Conservation (phyloP, 1,140 invertebrate genomes). For the Bombus difficillimus region DNA sequence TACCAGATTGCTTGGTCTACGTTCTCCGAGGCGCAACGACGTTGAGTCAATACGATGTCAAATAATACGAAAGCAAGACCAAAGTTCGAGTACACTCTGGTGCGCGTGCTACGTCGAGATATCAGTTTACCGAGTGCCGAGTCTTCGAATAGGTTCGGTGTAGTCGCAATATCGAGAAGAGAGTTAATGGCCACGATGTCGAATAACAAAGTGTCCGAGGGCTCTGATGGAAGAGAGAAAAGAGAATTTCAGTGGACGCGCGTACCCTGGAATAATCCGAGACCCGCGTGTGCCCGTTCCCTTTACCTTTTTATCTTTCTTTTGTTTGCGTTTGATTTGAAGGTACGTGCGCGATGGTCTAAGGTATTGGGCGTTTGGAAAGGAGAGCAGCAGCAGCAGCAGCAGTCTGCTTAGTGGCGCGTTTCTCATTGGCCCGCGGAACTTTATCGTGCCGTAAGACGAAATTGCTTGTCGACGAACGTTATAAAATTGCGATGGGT, state of each 20-base stretch:
- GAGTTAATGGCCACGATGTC: not conserved
- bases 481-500: slow-evolving; percentile 71
- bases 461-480: slow-evolving; percentile 68
- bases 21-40: slow-evolving; percentile 10
- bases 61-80: slow-evolving; percentile 11
- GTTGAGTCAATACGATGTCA: slow-evolving; percentile 48
- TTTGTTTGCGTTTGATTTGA: slow-evolving; percentile 3
- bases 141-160: not conserved
- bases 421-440: slow-evolving; percentile 31
- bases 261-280: not conserved
- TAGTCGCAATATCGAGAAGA: not conserved
- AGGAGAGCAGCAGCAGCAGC: no score
- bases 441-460: slow-evolving; percentile 75
- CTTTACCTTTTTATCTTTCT: not conserved
- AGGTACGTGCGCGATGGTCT: not conserved
- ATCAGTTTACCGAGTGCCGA: slow-evolving; percentile 7
- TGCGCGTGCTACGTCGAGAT: not conserved
- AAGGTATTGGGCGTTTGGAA: not conserved
- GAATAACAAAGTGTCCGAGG: not conserved
- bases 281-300: not conserved
- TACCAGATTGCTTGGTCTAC: slow-evolving; percentile 44
- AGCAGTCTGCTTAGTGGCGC: not conserved
- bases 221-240: not conserved
- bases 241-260: not conserved
- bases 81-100: slow-evolving; percentile 12